A percentile compares a stretch with the other conserved stretches of the same genome.
These are phyloP conservation scores for Panthera uncia DNA, from an alignment of 2,113 vertebrate species.

Conservation along the genomic window DNA sequence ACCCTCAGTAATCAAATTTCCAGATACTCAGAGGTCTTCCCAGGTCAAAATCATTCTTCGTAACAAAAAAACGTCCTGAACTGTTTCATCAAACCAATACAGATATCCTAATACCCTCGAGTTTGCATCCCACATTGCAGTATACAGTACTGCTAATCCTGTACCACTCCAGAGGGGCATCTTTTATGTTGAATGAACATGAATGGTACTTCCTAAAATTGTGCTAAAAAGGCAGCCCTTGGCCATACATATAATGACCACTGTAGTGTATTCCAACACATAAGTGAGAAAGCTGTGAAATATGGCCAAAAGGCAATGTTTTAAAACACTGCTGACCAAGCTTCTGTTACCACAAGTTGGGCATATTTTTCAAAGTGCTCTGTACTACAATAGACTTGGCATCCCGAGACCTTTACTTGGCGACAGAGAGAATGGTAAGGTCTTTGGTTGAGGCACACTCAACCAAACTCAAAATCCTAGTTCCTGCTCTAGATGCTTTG, in stretches of 20 bases:
- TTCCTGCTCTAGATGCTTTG: not conserved
- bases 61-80: not conserved
- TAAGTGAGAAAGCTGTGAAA: not conserved
- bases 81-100: not conserved
- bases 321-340: not conserved
- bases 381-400: not conserved
- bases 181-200: not conserved
- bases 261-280: not conserved
- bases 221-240: not conserved
- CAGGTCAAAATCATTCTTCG: not conserved
- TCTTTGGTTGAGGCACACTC: not conserved
- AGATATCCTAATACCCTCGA: not conserved
- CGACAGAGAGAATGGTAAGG: not conserved
- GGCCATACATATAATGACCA: not conserved
- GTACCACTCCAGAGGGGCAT: not conserved
- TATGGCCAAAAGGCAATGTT: not conserved
- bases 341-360: not conserved
- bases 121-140: rapidly evolving
- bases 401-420: not conserved
- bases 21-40: not conserved
- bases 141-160: no score
- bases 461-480: not conserved
- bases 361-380: not conserved
- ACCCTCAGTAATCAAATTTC: not conserved
- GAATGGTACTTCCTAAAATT: not conserved